Base-by-base conservation (phyloP, 2,888 invertebrate species). In the Torymus tubicola region DNA sequence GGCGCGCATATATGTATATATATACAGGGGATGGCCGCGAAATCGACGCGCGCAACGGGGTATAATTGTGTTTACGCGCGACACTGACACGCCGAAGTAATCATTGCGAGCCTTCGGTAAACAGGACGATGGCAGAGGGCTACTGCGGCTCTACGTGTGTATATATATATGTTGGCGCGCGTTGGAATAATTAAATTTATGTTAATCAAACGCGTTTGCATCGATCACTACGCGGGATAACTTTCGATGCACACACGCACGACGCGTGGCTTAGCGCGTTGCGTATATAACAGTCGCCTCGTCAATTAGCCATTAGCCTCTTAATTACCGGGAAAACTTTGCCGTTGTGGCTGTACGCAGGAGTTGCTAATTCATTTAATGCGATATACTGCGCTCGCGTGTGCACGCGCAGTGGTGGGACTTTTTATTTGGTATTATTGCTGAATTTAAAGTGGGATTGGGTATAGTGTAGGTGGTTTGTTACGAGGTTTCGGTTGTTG, bases 151-250 rank as follows among this genome's bases (percentile, higher is more conserved):
- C 21, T 21, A n/a, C n/a, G n/a, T n/a, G n/a, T n/a, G n/a, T n/a
- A n/a, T n/a, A 21, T 21, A 21, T 21, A 21, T 21, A 21, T n/a
- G n/a, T n/a, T n/a, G 21, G 74, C 74, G 24, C 16, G 18, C 58
- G 53, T 53, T 12, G 61, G 58, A 75, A 68, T 68, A 75, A 70
- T 72, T 77, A 71, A 64, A 76, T 78, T 75, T 73, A 73, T 76
- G 77, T 70, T 75, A 70, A 75, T 75, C 70, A 42, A 75, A 75
- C 42, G 60, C 60, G 52, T 14, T 31, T 52, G 21, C 63, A 72
- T 61, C 21, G 21, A 58, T 74, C 12, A 8, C 21, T 3, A 14
- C 50, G 24, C 24, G 14, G 52, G 58, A 74, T n/a, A 52, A 74
- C 42, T 60, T 75, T 67, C 67, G 1, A 42, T 8, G 10, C 42